Base-by-base conservation (phyloP, 2,888 invertebrate species). In the Sacculina carcini region DNA sequence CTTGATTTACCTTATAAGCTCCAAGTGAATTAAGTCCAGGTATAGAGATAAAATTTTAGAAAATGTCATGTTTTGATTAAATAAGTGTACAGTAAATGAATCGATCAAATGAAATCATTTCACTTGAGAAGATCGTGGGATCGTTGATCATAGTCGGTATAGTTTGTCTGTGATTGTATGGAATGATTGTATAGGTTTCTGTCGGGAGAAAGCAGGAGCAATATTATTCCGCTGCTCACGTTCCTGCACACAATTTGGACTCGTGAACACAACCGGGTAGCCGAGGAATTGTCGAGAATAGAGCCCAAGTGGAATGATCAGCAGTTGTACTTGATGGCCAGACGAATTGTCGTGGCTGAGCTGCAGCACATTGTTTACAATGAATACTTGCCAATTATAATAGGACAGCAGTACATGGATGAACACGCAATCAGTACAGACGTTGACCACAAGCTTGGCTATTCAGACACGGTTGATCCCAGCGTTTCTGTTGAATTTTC, bases 231-330 rank as follows among this genome's bases (percentile, higher is more conserved):
- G 23, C 74, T 78, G 9, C 69, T 78, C 0, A 77, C 80, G 2
- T 76, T 77, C 0, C 64, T 84, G 10, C 82, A 83, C 67, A 74
- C 73, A 1, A 72, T 78, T 0, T 67, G 84, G 58, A 58, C 69
- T 24, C 59, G 68, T n/a, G 69, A 70, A 54, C 71, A 71, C 58
- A 71, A 71, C 57, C 61, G 69, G 38, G 56, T 71, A 1, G 69
- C 70, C 2, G 56, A 59, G 9, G 62, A 62, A 56, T 60, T 71
- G 53, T 57, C 58, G n/a, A 53, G 56, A 12, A 56, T 68, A 21
- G 69, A 69, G 60, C 64, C 67, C 4, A 65, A 66, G 50, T 70
- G 70, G 70, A 61, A 64, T 40, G 70, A 70, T 58, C 70, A 70
- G 58, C 67, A 63, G 28, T 57, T 71, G 19, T 70, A 67, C 58